Percentiles rank a stretch among this genome's conserved stretches.
These are phyloP conservation scores for Baryphthengus martii DNA, from an alignment of 2,113 vertebrate species.

Conservation along the genomic window DNA sequence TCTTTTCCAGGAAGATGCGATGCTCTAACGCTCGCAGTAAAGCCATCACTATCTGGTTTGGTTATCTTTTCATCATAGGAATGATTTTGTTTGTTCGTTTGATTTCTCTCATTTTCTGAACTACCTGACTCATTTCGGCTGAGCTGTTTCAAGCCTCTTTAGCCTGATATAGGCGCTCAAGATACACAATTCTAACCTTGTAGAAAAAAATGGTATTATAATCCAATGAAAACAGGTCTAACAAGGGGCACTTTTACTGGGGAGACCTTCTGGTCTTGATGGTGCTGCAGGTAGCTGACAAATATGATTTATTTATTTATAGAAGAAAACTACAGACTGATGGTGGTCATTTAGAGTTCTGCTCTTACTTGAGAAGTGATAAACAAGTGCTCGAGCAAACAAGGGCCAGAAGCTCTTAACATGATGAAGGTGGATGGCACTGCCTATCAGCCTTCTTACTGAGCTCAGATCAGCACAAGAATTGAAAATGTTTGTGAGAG, in stretches of 20 bases:
- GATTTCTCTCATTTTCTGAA: background rate
- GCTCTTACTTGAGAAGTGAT: background rate
- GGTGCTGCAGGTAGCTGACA: background rate
- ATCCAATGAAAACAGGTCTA: background rate
- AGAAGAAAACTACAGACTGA: background rate
- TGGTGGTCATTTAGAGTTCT: background rate
- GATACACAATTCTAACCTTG: background rate
- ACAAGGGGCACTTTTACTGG: background rate
- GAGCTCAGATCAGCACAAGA: background rate
- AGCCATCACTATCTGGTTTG: background rate
- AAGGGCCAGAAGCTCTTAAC: background rate
- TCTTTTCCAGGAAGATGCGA: background rate
- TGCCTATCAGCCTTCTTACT: rapidly evolving
- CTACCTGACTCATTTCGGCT: background rate
- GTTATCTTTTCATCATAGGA: background rate
- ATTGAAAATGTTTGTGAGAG: background rate
- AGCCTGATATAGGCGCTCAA: background rate
- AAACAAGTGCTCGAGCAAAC: background rate
- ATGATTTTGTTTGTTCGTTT: background rate
- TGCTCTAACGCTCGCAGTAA: background rate
- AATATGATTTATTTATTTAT: background rate
- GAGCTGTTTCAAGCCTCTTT: background rate
- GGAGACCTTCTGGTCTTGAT: background rate
- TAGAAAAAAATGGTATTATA: background rate
- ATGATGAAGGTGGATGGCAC: background rate